Evolutionary conservation across 2,888 invertebrate species (phyloP), one percentile per base, ranked within the genome.

Genomic region (Cheilosia soror): DNA sequence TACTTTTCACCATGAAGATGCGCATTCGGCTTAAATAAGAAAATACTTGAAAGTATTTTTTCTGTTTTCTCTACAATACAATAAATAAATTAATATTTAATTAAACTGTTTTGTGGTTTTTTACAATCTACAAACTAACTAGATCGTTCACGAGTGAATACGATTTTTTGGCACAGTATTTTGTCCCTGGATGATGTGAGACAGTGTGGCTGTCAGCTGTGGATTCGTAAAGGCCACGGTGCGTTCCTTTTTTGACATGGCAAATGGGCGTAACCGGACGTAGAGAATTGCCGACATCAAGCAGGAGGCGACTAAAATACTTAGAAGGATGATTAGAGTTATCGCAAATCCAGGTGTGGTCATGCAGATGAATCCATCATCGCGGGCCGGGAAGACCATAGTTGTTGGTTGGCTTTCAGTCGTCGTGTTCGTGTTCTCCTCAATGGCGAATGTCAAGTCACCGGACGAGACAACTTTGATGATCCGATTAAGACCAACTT

Each of bases 261-360:
- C 93, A 88, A 96, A 95, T 15, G 96, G 96, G 88, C 96, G 94
- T 89, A 97, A 93, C 88, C 96, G 95, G 57, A 97, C 94, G 92
- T 97, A 98, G 20, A 98, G 93, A 89, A 98, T 95, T 27, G 97
- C 96, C 63, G 98, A 97, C 87, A 97, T 94, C 40, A 97, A 93
- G 90, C 97, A 98, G 9, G 98, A 97, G 78, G 96, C 95, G 75
- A 98, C 93, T 88, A 98, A 93, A 66, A 98, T 96, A 69, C 95
- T 96, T 79, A 98, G 93, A 29, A 98, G 94, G 58, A 98, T 94
- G 65, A 97, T 95, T 33, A 98, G 93, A 33, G 97, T 97, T 40
- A 97, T 96, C 47, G 97, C 96, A 90, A 98, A 98, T 11, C 98
- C 97, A n/a, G 97, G 96, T 4, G 97, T 97, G 0, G 98, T 97